phyloP scores from a whole-genome alignment of 2,888 invertebrate genomes.

The Tholera decimalis region DNA sequence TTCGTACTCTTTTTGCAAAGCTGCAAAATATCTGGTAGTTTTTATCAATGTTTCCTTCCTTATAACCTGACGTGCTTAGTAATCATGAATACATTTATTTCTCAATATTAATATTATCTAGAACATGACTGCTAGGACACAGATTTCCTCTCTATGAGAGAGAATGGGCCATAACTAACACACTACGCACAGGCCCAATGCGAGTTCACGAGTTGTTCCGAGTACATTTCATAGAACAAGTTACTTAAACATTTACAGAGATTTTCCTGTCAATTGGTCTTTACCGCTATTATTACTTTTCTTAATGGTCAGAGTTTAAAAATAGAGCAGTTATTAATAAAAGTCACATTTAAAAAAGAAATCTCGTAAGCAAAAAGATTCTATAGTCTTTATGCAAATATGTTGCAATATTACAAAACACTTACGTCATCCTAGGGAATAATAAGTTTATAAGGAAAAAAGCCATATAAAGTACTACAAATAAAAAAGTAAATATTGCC shows the following conservation, averaged over 20 bases:
- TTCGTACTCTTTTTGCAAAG: too few species aligned
- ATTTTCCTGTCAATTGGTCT: not conserved
- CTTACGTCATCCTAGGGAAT: not conserved
- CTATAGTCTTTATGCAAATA: not conserved
- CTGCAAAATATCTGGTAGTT: too few species aligned
- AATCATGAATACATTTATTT: not conserved
- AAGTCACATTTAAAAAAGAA: not conserved
- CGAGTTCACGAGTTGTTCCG: too few species aligned
- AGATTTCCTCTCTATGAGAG: too few species aligned
- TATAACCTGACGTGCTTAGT: too few species aligned
- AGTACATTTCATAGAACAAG: not conserved
- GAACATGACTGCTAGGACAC: too few species aligned
- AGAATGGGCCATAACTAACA: too few species aligned
- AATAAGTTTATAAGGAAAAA: not conserved
- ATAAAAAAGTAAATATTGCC: not conserved
- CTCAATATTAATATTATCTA: not conserved
- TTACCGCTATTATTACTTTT: not conserved
- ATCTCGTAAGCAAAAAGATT: not conserved
- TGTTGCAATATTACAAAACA: conserved; percentile 9
- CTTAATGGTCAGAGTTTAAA: not conserved
- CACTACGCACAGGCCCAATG: too few species aligned
- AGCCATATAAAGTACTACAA: too few species aligned
- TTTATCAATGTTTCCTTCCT: too few species aligned
- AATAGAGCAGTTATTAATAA: not conserved
- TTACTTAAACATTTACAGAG: not conserved